phyloP scores from a whole-genome alignment of 2,113 vertebrate species.

The Colius striatus region DNA sequence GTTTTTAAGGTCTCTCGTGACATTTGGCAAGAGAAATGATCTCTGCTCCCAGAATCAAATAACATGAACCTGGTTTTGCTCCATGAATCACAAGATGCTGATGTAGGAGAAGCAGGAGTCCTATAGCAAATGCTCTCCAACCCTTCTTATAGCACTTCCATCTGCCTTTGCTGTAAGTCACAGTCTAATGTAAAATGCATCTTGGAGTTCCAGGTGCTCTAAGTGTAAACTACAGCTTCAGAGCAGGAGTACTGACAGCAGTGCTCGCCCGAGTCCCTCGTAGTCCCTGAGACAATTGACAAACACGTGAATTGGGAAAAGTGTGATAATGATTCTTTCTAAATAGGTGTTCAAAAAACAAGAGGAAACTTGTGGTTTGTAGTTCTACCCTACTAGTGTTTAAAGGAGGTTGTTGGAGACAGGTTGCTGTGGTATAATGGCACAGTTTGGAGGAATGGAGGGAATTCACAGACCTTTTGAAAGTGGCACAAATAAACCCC shows the following conservation, averaged over 20 bases:
- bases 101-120: not conserved
- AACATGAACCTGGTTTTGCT: not conserved
- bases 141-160: not conserved
- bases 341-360: not conserved
- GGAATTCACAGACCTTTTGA: not conserved
- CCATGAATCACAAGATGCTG: not conserved
- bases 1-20: not conserved
- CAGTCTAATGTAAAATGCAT: not conserved
- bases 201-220: not conserved
- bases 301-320: not conserved
- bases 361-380: not conserved
- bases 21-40: not conserved
- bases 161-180: not conserved
- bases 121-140: not conserved
- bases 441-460: not conserved
- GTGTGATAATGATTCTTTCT: not conserved
- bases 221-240: not conserved
- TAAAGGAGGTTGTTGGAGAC: not conserved
- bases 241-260: not conserved
- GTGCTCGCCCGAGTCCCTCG: not conserved
- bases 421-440: not conserved
- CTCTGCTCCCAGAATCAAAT: not conserved
- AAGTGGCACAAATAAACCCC: accelerated
- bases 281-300: not conserved
- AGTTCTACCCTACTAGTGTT: accelerated